Percentiles rank a stretch among this genome's conserved stretches.
phyloP scores from a whole-genome alignment of 1,140 invertebrate genomes.

The Sycophaga agraensis region DNA sequence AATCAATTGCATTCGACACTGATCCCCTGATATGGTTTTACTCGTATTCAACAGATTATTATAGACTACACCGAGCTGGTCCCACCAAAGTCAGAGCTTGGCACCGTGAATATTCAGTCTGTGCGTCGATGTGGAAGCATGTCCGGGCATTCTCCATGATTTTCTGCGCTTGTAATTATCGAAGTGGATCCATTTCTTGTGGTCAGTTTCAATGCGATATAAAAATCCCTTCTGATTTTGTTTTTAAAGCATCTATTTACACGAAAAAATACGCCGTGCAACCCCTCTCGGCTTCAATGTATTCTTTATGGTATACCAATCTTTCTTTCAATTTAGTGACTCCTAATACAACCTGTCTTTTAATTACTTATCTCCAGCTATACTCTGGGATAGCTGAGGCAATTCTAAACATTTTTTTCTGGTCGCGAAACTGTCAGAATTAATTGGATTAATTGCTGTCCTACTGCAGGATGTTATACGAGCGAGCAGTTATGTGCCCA shows the following conservation, averaged over 20 bases:
- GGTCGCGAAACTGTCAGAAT: no score
- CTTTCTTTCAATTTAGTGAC: no score
- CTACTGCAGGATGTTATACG: no score
- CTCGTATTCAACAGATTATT: conserved; percentile 27
- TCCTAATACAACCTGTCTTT: no score
- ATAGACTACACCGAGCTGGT: conserved; percentile 19
- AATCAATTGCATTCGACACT: conserved; percentile 2
- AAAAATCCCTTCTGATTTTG: conserved; percentile 30
- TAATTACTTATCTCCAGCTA: no score
- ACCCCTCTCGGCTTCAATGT: neutral
- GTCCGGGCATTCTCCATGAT: conserved; percentile 24
- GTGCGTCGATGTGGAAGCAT: conserved; percentile 22
- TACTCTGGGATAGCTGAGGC: no score
- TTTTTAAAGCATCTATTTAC: conserved; percentile 20
- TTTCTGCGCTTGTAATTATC: conserved; percentile 35
- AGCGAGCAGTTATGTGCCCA: no score
- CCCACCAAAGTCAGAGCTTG: conserved; percentile 25
- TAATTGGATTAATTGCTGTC: no score
- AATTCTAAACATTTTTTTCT: no score
- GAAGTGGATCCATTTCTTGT: conserved; percentile 31
- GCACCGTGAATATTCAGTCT: conserved; percentile 22
- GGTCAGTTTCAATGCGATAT: conserved; percentile 28
- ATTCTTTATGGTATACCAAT: no score
- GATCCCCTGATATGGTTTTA: conserved; percentile 25
- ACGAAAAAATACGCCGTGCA: conserved; percentile 21